Percentiles rank a stretch among this genome's conserved stretches.
Conservation (phyloP, 2,113 vertebrate genomes). For the Numida meleagris region DNA sequence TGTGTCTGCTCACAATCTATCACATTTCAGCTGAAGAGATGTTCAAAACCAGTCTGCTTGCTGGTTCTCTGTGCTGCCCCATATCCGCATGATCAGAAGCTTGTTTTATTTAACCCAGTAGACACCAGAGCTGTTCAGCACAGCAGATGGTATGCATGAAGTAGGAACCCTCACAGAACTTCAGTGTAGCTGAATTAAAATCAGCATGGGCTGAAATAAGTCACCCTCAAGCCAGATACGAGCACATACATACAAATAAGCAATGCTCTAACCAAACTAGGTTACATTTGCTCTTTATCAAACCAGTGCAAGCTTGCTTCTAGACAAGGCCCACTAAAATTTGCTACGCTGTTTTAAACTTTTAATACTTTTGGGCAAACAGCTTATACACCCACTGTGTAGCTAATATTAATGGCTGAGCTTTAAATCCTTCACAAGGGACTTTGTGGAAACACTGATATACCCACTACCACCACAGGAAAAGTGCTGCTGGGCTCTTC, state of each 20-base stretch:
- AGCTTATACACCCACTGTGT: conserved; percentile 1
- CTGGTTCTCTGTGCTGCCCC: not conserved
- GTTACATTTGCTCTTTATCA: not conserved
- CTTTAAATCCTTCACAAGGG: conserved; percentile 51
- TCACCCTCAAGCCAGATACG: not conserved
- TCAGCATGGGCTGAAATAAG: conserved; percentile 2
- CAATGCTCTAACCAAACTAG: not conserved
- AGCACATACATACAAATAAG: not conserved
- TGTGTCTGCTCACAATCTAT: not conserved
- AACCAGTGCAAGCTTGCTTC: not conserved
- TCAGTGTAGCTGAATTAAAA: not conserved
- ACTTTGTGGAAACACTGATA: conserved; percentile 50
- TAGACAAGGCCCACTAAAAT: conserved; percentile 3
- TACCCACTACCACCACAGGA: conserved; percentile 19
- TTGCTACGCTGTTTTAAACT: not conserved
- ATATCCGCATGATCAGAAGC: not conserved
- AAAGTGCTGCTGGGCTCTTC: conserved; percentile 20
- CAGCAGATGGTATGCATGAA: not conserved
- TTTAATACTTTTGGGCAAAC: conserved; percentile 18
- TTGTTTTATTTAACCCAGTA: not conserved
- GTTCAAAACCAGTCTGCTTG: not conserved
- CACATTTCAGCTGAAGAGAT: not conserved
- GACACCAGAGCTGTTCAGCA: not conserved
- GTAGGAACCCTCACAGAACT: not conserved
- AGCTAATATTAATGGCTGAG: conserved; percentile 49